Evolutionary conservation across 2,113 vertebrate species (phyloP).

Genomic region (Tauraco erythrolophus): DNA sequence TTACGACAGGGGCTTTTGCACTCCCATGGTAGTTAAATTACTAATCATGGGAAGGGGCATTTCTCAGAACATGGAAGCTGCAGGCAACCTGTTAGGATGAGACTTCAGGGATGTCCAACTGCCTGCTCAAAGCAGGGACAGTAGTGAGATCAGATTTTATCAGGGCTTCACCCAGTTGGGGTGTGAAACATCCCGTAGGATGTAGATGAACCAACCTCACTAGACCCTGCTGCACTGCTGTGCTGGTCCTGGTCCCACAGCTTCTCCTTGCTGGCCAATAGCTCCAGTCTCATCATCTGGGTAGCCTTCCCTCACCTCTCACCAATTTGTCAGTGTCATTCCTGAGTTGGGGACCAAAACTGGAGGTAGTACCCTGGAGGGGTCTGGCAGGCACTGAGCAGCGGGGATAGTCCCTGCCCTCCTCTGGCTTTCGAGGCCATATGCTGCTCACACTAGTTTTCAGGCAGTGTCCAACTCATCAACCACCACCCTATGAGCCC

Average conservation of each 20-base stretch:
- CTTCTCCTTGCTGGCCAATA: too few species aligned
- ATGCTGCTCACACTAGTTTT: not conserved
- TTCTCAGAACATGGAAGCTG: not conserved
- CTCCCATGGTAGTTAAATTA: not conserved
- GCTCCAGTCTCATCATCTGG: too few species aligned
- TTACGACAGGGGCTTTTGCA: not conserved
- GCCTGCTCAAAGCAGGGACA: not conserved
- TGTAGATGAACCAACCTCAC: rapidly evolving
- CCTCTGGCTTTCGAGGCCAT: rapidly evolving
- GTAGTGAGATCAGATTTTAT: not conserved
- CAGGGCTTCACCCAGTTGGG: not conserved
- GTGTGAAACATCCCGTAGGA: rapidly evolving
- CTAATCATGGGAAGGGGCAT: not conserved
- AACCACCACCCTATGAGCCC: not conserved
- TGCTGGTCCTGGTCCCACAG: not conserved
- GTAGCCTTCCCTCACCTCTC: not conserved
- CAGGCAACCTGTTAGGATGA: not conserved
- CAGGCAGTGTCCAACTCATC: not conserved
- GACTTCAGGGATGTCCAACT: not conserved
- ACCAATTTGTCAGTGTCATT: not conserved
- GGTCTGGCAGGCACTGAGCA: not conserved
- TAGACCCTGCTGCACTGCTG: not conserved
- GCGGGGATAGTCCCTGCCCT: not conserved
- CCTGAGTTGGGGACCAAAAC: not conserved
- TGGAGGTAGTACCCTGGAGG: not conserved